These are phyloP conservation scores for Calliopum simillimum DNA, from an alignment of 2,888 invertebrate genomes.

Conservation along the genomic window DNA sequence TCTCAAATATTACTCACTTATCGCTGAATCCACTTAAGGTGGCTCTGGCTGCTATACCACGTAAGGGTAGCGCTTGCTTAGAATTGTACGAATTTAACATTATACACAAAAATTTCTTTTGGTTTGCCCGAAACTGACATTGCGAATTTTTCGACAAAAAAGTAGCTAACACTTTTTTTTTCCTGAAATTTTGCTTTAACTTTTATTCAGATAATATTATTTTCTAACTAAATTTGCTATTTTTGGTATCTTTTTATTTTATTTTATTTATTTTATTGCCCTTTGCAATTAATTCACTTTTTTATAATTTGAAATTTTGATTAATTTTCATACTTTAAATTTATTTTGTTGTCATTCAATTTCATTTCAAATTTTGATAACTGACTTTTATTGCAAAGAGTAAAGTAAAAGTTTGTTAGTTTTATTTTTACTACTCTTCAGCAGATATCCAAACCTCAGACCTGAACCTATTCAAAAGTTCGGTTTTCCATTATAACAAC, in stretches of 20 bases:
- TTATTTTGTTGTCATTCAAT: no score
- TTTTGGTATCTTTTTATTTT: neutral
- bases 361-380: no score
- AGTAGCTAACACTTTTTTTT: slow-evolving; percentile 1
- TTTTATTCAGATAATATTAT: neutral
- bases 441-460: no score
- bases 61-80: neutral
- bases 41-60: slow-evolving; percentile 14
- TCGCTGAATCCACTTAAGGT: neutral
- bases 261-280: neutral
- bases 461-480: no score
- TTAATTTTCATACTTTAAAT: neutral
- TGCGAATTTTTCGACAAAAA: slow-evolving; percentile 6
- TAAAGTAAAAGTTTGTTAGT: no score
- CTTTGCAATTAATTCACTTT: neutral
- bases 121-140: slow-evolving; percentile 10
- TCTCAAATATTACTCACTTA: neutral
- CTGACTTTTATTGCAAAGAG: no score
- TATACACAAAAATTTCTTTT: neutral
- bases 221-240: neutral
- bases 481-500: no score
- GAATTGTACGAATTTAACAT: slow-evolving; percentile 15
- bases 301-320: slow-evolving; percentile 8
- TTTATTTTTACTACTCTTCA: no score
- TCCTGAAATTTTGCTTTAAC: neutral